A percentile compares a stretch with the other conserved stretches of the same genome.
phyloP scores from a whole-genome alignment of 1,140 invertebrate genomes.

The Heliconius himera region DNA sequence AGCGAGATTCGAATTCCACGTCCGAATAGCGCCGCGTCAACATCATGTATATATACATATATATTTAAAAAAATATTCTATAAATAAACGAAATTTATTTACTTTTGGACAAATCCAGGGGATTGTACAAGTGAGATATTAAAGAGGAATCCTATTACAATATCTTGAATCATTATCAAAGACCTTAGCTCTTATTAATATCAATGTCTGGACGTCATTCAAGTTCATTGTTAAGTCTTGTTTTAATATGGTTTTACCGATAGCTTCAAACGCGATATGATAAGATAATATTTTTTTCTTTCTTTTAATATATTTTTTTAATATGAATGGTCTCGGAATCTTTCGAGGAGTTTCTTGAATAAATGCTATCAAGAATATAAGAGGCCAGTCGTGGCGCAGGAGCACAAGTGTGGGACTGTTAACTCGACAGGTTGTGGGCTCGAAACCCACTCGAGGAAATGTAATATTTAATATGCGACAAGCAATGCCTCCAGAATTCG shows the following conservation, averaged over 20 bases:
- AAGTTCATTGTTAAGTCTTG: background rate
- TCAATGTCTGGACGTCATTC: constrained; percentile 3
- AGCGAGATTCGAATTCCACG: too few relatives aligned
- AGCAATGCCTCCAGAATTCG: too few relatives aligned
- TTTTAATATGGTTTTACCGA: background rate
- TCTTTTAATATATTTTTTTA: background rate
- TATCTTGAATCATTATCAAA: background rate
- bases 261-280: background rate
- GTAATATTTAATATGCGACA: too few relatives aligned
- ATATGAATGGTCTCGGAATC: background rate
- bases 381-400: too few relatives aligned
- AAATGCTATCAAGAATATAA: background rate
- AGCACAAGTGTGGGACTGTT: too few relatives aligned
- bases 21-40: too few relatives aligned
- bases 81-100: background rate
- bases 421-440: too few relatives aligned
- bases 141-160: background rate
- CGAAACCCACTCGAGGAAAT: too few relatives aligned
- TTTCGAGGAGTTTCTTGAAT: background rate
- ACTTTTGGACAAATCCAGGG: background rate
- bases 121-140: background rate
- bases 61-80: background rate
- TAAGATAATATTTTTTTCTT: background rate
- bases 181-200: constrained; percentile 3
- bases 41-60: too few relatives aligned